Evolutionary conservation across 2,113 vertebrate genomes (phyloP), one percentile per base, ranked within the genome.

Genomic region (Labeo rohita): DNA sequence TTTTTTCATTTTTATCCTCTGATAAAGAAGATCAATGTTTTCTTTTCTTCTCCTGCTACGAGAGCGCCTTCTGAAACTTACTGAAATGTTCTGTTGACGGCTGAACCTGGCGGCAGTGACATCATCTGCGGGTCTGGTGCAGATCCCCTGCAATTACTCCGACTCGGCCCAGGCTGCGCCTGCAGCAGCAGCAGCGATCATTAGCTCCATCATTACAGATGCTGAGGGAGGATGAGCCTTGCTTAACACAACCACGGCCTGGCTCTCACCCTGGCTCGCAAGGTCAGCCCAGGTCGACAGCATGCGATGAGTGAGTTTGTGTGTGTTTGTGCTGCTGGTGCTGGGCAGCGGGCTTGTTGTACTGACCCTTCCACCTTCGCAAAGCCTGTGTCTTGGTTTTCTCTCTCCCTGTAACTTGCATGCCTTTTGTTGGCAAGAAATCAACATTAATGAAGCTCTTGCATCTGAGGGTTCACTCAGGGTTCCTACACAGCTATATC

Each of bases 371-470:
- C 9, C 52, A 84, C 54, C 59, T 36, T 75, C 79, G 82, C 70
- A 65, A 56, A 76, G 39, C 34, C 34, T 23, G 72, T 68, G 8
- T 56, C 72, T 66, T 43, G 8, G 0, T 70, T 39, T 65, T 76
- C 10, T 52, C 15, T 72, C 54, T 50, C 50, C 59, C 23, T 86
- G 18, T 68, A 34, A 74, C 68, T 63, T 65, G 43, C 39, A n/a
- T 82, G 43, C 39, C 72, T 95, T 90, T 91, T 90, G 59, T 87
- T 93, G 95, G 95, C 92, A 95, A 92, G 93, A 95, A 95, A 95
- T 95, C 93, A 94, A 95, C 94, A 94, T 93, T 95, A 95, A 95
- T 95, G 95, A 96, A 92, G 87, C 93, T 91, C 86, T 93, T 91
- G 92, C 92, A 92, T 92, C 54, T 80, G 66, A 49, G 65, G 39